These are phyloP conservation scores for Neotoma lepida DNA, from an alignment of 2,113 vertebrate species.

Conservation along the genomic window DNA sequence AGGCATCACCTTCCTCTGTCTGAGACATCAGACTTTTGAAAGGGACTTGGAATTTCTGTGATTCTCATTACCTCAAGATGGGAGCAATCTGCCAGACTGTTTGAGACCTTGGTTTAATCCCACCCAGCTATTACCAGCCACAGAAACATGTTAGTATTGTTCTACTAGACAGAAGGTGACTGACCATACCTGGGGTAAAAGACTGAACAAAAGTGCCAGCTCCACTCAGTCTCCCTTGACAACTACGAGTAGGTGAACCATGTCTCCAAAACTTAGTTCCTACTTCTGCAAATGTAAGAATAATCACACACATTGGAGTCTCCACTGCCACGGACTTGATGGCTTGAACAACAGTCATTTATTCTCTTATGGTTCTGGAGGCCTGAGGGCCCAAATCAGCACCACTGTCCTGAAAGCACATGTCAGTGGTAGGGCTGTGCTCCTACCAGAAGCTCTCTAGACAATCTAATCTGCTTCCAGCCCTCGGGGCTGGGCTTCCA, in stretches of 20 bases:
- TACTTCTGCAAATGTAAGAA: neutral
- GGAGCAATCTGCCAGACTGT: too few species aligned
- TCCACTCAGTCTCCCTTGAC: neutral
- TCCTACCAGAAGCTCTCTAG: neutral
- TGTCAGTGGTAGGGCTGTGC: neutral
- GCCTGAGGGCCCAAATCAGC: neutral
- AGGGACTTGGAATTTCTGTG: neutral
- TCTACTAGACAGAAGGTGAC: neutral
- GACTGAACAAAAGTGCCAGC: too few species aligned
- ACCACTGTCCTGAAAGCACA: neutral
- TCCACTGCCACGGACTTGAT: neutral
- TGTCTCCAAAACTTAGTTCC: neutral
- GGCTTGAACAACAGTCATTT: neutral
- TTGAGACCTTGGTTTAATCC: neutral
- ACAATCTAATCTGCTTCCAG: neutral
- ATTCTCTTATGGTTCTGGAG: neutral
- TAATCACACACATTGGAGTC: accelerated
- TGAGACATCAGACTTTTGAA: neutral
- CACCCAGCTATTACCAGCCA: neutral
- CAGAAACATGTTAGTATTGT: neutral
- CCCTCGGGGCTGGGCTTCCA: neutral
- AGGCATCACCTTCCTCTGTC: neutral
- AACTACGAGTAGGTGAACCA: neutral
- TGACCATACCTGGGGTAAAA: neutral
- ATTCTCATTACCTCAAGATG: neutral